Conservation (phyloP, 2,797 vertebrate species). For the Hipposideros larvatus region DNA sequence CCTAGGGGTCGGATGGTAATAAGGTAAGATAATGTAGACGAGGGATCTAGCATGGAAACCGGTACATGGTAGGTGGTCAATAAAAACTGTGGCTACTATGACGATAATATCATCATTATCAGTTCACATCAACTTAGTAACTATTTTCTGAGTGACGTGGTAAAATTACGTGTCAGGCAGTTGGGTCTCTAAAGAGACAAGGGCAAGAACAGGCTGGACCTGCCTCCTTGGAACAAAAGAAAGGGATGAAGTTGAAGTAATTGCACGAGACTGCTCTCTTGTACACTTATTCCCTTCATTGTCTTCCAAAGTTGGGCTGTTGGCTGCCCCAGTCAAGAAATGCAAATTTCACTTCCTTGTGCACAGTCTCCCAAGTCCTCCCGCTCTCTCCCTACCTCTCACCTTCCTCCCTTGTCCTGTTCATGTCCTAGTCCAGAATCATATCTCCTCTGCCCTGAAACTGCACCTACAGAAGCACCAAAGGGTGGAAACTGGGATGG, state of each 20-base stretch:
- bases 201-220: neutral
- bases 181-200: neutral
- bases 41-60: neutral
- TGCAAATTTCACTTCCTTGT: neutral
- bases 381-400: too few species aligned
- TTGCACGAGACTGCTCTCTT: fast-evolving
- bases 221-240: neutral
- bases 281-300: neutral
- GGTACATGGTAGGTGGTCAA: neutral
- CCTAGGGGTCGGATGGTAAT: too few species aligned
- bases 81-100: fast-evolving
- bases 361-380: too few species aligned
- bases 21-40: neutral
- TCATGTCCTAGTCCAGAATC: neutral
- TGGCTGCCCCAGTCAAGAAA: neutral
- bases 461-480: fast-evolving
- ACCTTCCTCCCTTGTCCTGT: too few species aligned
- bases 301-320: neutral
- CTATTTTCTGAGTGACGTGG: fast-evolving
- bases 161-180: neutral
- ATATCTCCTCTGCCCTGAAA: neutral
- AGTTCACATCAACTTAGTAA: too few species aligned
- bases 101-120: neutral
- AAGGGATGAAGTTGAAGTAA: fast-evolving
- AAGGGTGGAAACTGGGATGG: too few species aligned